A percentile compares a stretch with the other conserved stretches of the same genome.
phyloP scores from a whole-genome alignment of 92 coral and sea anemone genomes.

The Montipora capitata region DNA sequence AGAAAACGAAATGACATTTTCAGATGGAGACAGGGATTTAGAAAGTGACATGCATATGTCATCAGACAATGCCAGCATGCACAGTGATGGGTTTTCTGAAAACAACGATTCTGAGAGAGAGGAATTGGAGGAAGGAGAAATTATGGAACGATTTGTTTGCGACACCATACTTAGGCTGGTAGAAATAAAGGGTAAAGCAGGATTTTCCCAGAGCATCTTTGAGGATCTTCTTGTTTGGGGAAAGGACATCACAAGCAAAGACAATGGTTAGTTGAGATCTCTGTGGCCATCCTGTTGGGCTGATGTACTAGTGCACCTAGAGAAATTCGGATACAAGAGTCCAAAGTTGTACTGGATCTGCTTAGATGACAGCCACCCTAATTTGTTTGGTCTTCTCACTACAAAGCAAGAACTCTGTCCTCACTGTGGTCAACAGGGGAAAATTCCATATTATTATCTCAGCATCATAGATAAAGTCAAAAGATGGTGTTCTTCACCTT shows the following conservation, averaged over 20 bases:
- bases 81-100: slow-evolving; percentile 32
- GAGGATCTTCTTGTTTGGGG: slow-evolving; percentile 70
- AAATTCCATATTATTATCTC: slow-evolving; percentile 72
- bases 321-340: slow-evolving; percentile 49
- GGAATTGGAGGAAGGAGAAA: background rate
- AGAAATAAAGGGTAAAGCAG: slow-evolving; percentile 61
- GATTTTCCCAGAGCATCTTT: slow-evolving; percentile 66
- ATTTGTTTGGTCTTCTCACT: slow-evolving; percentile 48
- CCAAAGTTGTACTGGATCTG: slow-evolving; percentile 71
- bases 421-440: slow-evolving; percentile 70
- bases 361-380: slow-evolving; percentile 67
- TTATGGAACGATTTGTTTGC: slow-evolving; percentile 42
- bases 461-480: slow-evolving; percentile 74
- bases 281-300: slow-evolving; percentile 73
- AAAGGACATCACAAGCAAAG: too few species aligned
- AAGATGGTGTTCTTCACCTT: slow-evolving; percentile 66
- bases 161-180: slow-evolving; percentile 69
- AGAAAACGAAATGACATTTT: slow-evolving; percentile 1
- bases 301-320: slow-evolving; percentile 42
- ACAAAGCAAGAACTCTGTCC: slow-evolving; percentile 14
- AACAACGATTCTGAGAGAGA: background rate
- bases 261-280: background rate
- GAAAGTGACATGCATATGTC: background rate
- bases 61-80: background rate
- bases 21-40: slow-evolving; percentile 6